A percentile compares a stretch with the other conserved stretches of the same genome.
These are phyloP conservation scores for Drosophila ustulata DNA, from an alignment of 2,888 invertebrate genomes.

Conservation along the genomic window DNA sequence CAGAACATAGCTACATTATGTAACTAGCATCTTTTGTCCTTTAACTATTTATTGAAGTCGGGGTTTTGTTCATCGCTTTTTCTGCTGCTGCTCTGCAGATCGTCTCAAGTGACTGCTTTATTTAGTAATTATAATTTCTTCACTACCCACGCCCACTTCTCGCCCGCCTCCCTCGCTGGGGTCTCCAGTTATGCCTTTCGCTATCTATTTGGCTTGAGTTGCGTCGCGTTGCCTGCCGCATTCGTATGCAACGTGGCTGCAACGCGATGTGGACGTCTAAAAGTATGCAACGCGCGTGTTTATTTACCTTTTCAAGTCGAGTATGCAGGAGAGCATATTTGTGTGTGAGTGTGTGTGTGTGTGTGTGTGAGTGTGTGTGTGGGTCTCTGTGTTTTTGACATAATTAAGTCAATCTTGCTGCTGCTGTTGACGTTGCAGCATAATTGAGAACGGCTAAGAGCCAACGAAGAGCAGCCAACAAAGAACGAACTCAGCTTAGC, in stretches of 20 bases:
- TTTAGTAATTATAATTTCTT: constrained; percentile 76
- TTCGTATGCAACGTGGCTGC: constrained; percentile 31
- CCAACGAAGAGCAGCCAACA: constrained; percentile 36
- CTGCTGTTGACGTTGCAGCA: constrained; percentile 73
- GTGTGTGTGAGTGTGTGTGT: constrained; percentile 13
- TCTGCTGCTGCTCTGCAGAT: constrained; percentile 26
- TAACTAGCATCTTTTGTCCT: constrained; percentile 5
- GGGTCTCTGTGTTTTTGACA: constrained; percentile 56
- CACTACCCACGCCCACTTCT: constrained; percentile 11
- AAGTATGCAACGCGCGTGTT: constrained; percentile 67
- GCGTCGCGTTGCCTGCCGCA: constrained; percentile 48
- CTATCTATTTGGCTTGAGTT: constrained; percentile 25
- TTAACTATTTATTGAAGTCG: constrained; percentile 12
- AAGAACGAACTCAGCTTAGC: constrained; percentile 23
- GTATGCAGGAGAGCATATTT: constrained; percentile 15
- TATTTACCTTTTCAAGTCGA: constrained; percentile 62
- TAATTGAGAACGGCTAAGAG: constrained; percentile 65
- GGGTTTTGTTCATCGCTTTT: background rate
- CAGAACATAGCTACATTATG: background rate
- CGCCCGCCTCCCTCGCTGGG: background rate
- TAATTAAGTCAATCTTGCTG: constrained; percentile 74
- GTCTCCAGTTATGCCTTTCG: constrained; percentile 3
- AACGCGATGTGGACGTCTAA: constrained; percentile 33
- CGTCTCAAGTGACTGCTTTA: constrained; percentile 73
- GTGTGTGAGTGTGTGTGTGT: constrained; percentile 21